These are phyloP conservation scores for Semotilus atromaculatus DNA, from an alignment of 2,797 vertebrate species.

Conservation along the genomic window DNA sequence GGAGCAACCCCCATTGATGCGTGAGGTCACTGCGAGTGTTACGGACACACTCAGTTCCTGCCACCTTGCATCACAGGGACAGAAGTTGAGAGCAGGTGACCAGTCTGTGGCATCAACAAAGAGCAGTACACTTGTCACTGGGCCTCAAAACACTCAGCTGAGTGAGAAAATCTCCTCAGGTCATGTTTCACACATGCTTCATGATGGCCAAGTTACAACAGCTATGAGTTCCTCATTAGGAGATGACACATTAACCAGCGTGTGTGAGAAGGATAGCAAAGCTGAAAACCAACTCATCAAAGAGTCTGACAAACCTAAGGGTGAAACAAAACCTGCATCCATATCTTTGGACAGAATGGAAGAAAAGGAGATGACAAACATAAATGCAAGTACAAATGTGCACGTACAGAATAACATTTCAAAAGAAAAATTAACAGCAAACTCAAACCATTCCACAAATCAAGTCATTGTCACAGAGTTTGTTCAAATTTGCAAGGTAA, in stretches of 20 bases:
- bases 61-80: constrained; percentile 58
- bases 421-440: neutral
- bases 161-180: constrained; percentile 55
- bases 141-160: constrained; percentile 56
- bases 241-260: constrained; percentile 64
- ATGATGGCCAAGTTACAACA: constrained; percentile 63
- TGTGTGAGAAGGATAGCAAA: constrained; percentile 54
- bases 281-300: constrained; percentile 22
- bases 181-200: constrained; percentile 61
- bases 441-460: constrained; percentile 10
- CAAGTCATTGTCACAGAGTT: constrained; percentile 2
- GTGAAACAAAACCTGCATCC: constrained; percentile 15
- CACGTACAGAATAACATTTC: constrained; percentile 53
- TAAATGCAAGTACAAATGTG: neutral
- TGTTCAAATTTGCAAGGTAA: neutral
- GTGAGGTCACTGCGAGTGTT: constrained; percentile 55
- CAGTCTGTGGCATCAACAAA: constrained; percentile 71
- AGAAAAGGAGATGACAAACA: constrained; percentile 4
- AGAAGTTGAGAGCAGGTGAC: constrained; percentile 58
- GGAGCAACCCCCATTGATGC: constrained; percentile 55
- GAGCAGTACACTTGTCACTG: constrained; percentile 61
- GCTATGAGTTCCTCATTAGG: constrained; percentile 65
- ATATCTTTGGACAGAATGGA: constrained; percentile 10
- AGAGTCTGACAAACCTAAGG: constrained; percentile 36
- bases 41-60: constrained; percentile 45